A percentile compares a stretch with the other conserved stretches of the same genome.
Evolutionary conservation across 2,888 invertebrate genomes (phyloP).

Genomic region (Volucella inanis): DNA sequence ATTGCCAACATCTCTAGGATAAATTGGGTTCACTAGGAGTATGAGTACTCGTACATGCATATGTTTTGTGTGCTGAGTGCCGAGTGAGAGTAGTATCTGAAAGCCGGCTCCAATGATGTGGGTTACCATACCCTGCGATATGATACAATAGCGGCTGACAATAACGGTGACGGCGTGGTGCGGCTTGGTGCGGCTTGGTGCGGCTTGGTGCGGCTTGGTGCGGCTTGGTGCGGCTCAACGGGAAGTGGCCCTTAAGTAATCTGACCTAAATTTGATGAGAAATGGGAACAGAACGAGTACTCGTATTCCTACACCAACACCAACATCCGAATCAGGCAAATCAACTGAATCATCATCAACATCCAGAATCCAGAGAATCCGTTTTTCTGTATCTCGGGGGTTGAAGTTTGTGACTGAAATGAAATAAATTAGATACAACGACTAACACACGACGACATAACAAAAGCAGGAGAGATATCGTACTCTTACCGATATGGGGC

Average conservation of each 20-base stretch:
- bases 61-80: too few species aligned
- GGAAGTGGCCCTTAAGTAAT: constrained; percentile 61
- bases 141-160: constrained; percentile 17
- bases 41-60: too few species aligned
- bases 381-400: constrained; percentile 41
- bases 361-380: constrained; percentile 16
- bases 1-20: constrained; percentile 51
- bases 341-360: constrained; percentile 42
- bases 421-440: constrained; percentile 66
- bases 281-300: constrained; percentile 53
- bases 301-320: constrained; percentile 38
- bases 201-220: constrained; percentile 6
- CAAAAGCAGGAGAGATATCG: background rate
- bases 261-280: constrained; percentile 73
- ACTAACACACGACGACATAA: constrained; percentile 51
- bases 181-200: constrained; percentile 10
- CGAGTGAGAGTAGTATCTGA: constrained; percentile 19
- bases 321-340: constrained; percentile 40
- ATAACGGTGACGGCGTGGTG: background rate
- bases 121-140: constrained; percentile 45
- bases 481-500: background rate
- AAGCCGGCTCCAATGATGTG: constrained; percentile 67
- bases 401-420: constrained; percentile 51
- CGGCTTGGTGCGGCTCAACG: constrained; percentile 1
- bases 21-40: constrained; percentile 51